Percentiles rank a stretch among this genome's conserved stretches.
phyloP scores from a whole-genome alignment of 2,113 vertebrate species.

The Malurus cyaneus region DNA sequence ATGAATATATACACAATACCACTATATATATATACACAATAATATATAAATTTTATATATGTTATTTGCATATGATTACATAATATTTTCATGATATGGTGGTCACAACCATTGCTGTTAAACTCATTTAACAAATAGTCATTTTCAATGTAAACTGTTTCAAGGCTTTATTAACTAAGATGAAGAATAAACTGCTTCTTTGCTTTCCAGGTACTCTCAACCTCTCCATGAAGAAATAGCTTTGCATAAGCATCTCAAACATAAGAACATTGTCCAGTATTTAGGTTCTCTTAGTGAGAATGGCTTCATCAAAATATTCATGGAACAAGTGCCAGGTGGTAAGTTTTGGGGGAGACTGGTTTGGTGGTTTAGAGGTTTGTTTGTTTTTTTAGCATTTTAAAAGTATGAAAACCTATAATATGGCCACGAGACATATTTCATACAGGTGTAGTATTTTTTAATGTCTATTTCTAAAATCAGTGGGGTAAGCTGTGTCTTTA shows the following conservation, averaged over 20 bases:
- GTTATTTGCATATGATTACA: background rate
- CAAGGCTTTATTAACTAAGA: background rate
- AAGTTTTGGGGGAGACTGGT: constrained; percentile 39
- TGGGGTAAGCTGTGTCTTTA: background rate
- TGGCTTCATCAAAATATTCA: constrained; percentile 99
- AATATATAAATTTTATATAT: background rate
- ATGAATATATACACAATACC: background rate
- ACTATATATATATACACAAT: background rate
- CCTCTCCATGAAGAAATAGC: constrained; percentile 98
- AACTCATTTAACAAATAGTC: background rate
- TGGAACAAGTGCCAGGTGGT: constrained; percentile 99
- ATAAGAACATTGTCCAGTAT: constrained; percentile 99
- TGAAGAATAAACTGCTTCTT: background rate
- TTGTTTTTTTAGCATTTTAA: background rate
- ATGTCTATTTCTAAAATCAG: background rate
- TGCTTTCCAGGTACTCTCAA: constrained; percentile 87
- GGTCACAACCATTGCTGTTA: background rate
- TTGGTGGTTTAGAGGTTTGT: background rate
- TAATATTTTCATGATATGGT: background rate
- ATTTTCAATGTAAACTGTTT: background rate
- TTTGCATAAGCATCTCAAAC: constrained; percentile 95
- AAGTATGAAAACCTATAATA: background rate
- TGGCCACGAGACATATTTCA: background rate
- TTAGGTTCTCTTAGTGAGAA: constrained; percentile 96
- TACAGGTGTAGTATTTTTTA: background rate